Evolutionary conservation across 1,140 invertebrate species (phyloP), one percentile per base, ranked within the genome.

Genomic region (Cydia splendana): DNA sequence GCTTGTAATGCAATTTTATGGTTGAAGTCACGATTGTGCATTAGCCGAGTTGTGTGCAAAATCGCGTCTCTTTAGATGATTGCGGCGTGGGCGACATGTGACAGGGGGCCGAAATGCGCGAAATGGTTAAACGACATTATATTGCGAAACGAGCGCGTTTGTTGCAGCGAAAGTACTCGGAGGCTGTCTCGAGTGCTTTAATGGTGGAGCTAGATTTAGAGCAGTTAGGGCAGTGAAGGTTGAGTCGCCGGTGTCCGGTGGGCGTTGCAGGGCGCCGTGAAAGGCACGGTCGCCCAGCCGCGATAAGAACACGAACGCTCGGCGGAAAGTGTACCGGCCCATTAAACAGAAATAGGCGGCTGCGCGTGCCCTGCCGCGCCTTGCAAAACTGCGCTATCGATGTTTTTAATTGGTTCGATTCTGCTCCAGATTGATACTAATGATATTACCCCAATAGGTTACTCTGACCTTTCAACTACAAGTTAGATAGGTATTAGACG

Each of bases 221-320:
- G 73, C 67, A 78, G 81, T 80, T 81, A 81, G 82, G 81, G 76
- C 80, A 77, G 80, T 84, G 80, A 85, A 85, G 80, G 81, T 79
- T 80, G 83, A 80, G 78, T 80, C 76, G 77, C 76, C 74, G 67
- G 81, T 84, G 83, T 81, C 81, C 77, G 76, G 80, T 82, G 80
- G 86, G 85, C 79, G 87, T 85, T 81, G 79, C 82, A 80, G 80
- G 84, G 80, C 78, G 76, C 80, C 77, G 88, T 88, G 87, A 90
- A 90, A 89, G 88, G 88, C 81, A 78, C 81, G 80, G 83, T 84
- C 81, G 80, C 80, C 79, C 79, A 85, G 80, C 81, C 75, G 78
- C 53, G 85, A 87, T 87, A 88, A 84, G 67, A 79, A 38, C 80
- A 78, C 76, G 78, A 79, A 80, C 77, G 75, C 73, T 74, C 80